Base-by-base conservation (phyloP, 2,888 invertebrate genomes). In the Caenorhabditis becei region DNA sequence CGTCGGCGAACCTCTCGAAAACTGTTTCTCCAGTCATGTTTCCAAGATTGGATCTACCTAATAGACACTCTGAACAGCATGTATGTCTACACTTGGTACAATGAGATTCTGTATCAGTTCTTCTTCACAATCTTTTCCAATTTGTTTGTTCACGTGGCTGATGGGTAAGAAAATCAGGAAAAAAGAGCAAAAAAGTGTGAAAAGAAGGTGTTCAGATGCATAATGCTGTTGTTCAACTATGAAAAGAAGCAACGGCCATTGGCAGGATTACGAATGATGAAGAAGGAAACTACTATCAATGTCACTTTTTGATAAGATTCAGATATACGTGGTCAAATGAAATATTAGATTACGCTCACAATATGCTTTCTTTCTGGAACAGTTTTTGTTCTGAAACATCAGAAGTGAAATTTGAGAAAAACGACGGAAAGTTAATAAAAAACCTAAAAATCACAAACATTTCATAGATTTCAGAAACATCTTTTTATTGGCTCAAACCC, bases 81-180 rank as follows among this genome's bases (percentile, higher is more conserved):
- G 80, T 80, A 71, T 59, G 58, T 80, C n/a, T 80, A 80, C 44
- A 61, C 70, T 8, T 75, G 67, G 66, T 58, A 1, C 16, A 7
- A 5, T 7, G 26, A 58, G 14, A 75, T 80, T 26, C 18, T 80
- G 0, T 80, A 53, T 37, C 80, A 80, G 47, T 80, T 80, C 32
- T 65, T 80, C 20, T 80, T 80, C 53, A 75, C 80, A n/a, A 75
- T 75, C 8, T 75, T 80, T 16, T 80, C 80, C 4, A 80, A 80
- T 54, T 41, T 80, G 18, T 69, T 70, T 14, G 75, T 80, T 47
- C 80, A 75, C 23, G 75, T 75, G 2, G 70, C 66, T 18, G 80
- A 80, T 53, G 80, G 75, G 79, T 79, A n/a, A 67, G 32, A 16
- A 26, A 58, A 24, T 53, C 2, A 32, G 0, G 14, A 26, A n/a